These are phyloP conservation scores for Argyrosomus japonicus DNA, from an alignment of 2,113 vertebrate species.

Conservation along the genomic window DNA sequence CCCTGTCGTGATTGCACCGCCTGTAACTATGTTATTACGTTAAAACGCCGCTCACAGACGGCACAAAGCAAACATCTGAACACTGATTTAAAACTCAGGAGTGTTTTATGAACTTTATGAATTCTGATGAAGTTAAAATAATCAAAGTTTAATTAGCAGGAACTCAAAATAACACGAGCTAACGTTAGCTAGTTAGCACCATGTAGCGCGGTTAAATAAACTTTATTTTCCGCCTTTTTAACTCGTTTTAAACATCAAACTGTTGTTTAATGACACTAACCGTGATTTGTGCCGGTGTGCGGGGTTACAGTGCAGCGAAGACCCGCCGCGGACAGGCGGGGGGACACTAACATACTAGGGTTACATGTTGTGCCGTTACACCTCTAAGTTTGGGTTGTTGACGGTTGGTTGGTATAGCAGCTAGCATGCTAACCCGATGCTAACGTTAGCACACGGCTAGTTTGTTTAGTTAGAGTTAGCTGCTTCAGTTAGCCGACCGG, in stretches of 20 bases:
- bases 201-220: background rate
- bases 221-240: background rate
- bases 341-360: background rate
- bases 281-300: too few relatives aligned
- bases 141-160: background rate
- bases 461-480: background rate
- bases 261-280: background rate
- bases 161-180: background rate
- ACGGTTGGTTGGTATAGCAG: background rate
- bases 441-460: background rate
- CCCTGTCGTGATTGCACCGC: background rate
- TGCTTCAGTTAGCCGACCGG: background rate
- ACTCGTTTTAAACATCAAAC: rapidly evolving
- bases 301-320: background rate
- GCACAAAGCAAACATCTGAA: rapidly evolving
- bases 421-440: background rate
- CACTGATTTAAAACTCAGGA: rapidly evolving
- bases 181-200: background rate
- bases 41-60: background rate
- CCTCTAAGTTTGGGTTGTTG: constrained; percentile 1
- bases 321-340: background rate
- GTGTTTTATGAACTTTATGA: too few relatives aligned
- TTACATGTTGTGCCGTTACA: background rate
- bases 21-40: rapidly evolving
- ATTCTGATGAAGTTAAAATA: background rate